Base-by-base conservation (phyloP, 2,888 invertebrate species). In the Vannuccia rotundouncinata region DNA sequence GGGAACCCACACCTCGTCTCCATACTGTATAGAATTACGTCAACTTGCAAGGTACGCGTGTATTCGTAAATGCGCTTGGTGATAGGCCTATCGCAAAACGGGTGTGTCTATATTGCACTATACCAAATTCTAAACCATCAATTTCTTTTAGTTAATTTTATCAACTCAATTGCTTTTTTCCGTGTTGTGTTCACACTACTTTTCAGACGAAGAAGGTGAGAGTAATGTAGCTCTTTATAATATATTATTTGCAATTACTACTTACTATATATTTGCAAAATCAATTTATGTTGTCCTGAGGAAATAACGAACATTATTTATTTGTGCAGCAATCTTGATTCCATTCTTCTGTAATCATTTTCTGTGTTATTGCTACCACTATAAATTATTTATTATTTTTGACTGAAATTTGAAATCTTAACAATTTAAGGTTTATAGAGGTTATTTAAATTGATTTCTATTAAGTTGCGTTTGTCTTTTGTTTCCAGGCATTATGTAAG, bases 31-130 rank as follows among this genome's bases (percentile, higher is more conserved):
- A 66, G 66, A 66, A 2, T 22, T 66, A 13, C 66, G 10, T 66
- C 66, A 27, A 22, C 66, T 5, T 22, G 25, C 66, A 66, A 66
- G 66, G 66, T 66, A 66, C 66, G 66, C 13, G 66, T 66, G 66
- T 66, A 66, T 66, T 13, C 66, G 66, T 66, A 66, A 66, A 22
- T 22, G 66, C 25, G 66, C 66, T 66, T 66, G 66, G 66, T 66
- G 66, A 66, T 66, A 66, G 66, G 66, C 66, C 66, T 66, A 66
- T 66, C 25, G 66, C 66, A 66, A 66, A 66, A 27, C 66, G 66
- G 66, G 66, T 66, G 66, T 66, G 66, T 66, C 66, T 27, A 66
- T 66, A 45, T 66, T 66, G 66, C 66, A 66, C 66, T 66, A 66
- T 66, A 66, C 66, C 66, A 66, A 66, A n/a, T 13, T 22, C 25